Base-by-base conservation (phyloP, 2,888 invertebrate genomes). In the Ornithoptera alexandrae region DNA sequence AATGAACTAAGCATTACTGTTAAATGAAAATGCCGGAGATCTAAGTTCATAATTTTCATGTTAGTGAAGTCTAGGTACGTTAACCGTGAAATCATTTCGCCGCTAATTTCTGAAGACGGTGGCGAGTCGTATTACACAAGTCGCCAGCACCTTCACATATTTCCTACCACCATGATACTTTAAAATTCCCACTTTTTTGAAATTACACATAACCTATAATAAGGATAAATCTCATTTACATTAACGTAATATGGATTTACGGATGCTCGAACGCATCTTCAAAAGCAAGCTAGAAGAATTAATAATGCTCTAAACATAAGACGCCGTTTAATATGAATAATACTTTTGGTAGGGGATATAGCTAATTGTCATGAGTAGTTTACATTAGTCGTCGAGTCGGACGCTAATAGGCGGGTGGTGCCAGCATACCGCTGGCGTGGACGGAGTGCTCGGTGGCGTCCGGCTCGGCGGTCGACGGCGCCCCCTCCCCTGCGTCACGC, bases 381-480 rank as follows among this genome's bases (percentile, higher is more conserved):
- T 78, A 79, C 68, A 72, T 71, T 75, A 72, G 71, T 79, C 80
- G 80, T 78, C 80, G 80, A 83, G 83, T 77, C 85, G 83, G 83
- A 81, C 81, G 81, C 86, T 92, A 93, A 79, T 92, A 90, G 81
- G 88, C 86, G 82, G 93, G 93, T 67, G 93, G 92, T 58, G 92
- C 93, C 86, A 93, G 89, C 90, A 93, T 93, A 79, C 92, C 92
- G 85, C 93, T 92, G 84, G 90, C 91, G 83, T 92, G 92, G 90
- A 93, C 90, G 79, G 78, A 68, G 24, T 65, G 93, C 81, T 93
- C 93, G 75, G 93, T 93, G 80, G 93, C 93, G 80, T 94, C 94
- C 80, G 94, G 94, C 89, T 94, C 94, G 82, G 93, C 92, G 75
- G 94, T 94, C 75, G 94, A 93, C 68, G 90, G 89, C 70, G 89